Evolutionary conservation across 2,797 vertebrate genomes (phyloP).

Genomic region (Trachurus trachurus): DNA sequence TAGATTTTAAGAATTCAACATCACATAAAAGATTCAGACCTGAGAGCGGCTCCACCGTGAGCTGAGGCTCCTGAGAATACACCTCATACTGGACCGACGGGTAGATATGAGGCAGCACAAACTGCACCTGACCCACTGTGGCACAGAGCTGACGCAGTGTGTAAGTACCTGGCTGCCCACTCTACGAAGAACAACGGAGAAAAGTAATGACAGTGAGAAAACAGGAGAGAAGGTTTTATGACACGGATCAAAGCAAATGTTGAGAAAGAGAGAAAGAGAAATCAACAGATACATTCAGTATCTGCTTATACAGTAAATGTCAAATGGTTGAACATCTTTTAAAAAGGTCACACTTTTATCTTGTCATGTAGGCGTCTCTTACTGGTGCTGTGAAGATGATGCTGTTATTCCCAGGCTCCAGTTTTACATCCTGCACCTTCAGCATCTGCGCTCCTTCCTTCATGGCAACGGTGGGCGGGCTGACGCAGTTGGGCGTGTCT

Average conservation of each 20-base stretch:
- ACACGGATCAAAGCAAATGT: not conserved
- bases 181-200: constrained; percentile 79
- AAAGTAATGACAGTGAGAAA: not conserved
- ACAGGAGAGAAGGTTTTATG: not conserved
- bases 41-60: constrained; percentile 93
- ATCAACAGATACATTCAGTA: not conserved
- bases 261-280: not conserved
- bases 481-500: constrained; percentile 80
- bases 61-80: constrained; percentile 97
- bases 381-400: constrained; percentile 92
- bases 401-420: constrained; percentile 92
- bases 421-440: constrained; percentile 84
- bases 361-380: constrained; percentile 44
- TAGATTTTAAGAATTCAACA: not conserved
- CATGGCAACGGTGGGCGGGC: constrained; percentile 77
- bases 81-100: constrained; percentile 95
- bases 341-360: not conserved
- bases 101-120: constrained; percentile 94
- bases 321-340: not conserved
- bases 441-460: constrained; percentile 91
- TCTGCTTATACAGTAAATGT: not conserved
- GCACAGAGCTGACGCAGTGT: constrained; percentile 93
- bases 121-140: constrained; percentile 91
- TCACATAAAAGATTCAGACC: constrained; percentile 78
- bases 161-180: constrained; percentile 92